phyloP scores from a whole-genome alignment of 2,888 invertebrate genomes.

The Anthophora plumipes region DNA sequence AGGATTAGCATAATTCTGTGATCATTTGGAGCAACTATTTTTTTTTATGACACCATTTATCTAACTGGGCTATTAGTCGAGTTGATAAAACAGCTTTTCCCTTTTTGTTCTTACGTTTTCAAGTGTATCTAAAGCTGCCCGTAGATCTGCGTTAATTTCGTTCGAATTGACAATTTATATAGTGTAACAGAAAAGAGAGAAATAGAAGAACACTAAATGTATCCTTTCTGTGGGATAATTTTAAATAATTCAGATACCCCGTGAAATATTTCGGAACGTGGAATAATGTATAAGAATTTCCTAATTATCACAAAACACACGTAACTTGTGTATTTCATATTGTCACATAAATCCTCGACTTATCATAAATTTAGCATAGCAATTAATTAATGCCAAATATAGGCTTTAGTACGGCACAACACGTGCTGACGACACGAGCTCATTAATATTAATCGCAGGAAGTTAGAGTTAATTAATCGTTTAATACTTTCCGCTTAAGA shows the following conservation, averaged over 20 bases:
- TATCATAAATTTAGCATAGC: conserved; percentile 31
- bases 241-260: background rate
- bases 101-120: too few species aligned
- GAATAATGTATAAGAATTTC: conserved; percentile 19
- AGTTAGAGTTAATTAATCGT: conserved; percentile 21
- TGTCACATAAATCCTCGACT: conserved; percentile 40
- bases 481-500: conserved; percentile 4
- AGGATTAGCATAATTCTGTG: background rate
- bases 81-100: background rate
- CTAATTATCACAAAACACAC: conserved; percentile 21
- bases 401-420: conserved; percentile 14
- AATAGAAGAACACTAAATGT: too few species aligned
- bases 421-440: background rate
- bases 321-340: conserved; percentile 5
- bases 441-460: conserved; percentile 50
- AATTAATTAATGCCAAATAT: conserved; percentile 43
- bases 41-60: too few species aligned
- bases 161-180: too few species aligned
- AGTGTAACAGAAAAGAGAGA: too few species aligned
- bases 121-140: too few species aligned
- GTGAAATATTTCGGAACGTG: too few species aligned
- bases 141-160: too few species aligned
- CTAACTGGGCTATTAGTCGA: too few species aligned
- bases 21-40: too few species aligned
- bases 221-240: background rate